Evolutionary conservation across 2,888 invertebrate genomes (phyloP).

Genomic region (Spicauda simplicius): DNA sequence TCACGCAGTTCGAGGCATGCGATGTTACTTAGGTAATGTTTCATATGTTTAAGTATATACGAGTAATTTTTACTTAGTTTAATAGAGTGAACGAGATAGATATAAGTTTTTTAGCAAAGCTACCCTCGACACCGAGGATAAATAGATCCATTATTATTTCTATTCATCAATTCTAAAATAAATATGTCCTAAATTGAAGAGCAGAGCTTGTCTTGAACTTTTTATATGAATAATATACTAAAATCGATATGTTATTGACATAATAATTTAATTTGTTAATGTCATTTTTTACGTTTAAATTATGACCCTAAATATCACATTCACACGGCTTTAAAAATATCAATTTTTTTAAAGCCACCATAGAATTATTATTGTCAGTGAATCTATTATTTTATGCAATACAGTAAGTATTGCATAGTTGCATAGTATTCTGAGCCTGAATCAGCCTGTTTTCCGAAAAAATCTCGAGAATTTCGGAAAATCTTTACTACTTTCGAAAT

Average conservation of each 20-base stretch:
- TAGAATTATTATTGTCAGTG: no score
- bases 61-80: slow-evolving; percentile 31
- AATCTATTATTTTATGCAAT: no score
- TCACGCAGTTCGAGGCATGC: slow-evolving; percentile 24
- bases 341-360: no score
- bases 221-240: neutral
- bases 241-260: no score
- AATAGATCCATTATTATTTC: neutral
- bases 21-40: slow-evolving; percentile 35
- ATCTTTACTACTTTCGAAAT: neutral
- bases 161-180: neutral
- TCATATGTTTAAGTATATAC: slow-evolving; percentile 26
- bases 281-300: no score
- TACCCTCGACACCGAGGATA: neutral
- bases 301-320: no score
- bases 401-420: no score
- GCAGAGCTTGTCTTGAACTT: neutral
- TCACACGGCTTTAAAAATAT: no score
- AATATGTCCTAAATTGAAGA: neutral
- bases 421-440: no score
- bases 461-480: neutral
- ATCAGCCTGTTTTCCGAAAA: no score
- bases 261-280: no score
- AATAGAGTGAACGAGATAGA: slow-evolving; percentile 34
- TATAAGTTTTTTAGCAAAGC: slow-evolving; percentile 33